Evolutionary conservation across 2,888 invertebrate species (phyloP).

Genomic region (Melinopterus prodromus): DNA sequence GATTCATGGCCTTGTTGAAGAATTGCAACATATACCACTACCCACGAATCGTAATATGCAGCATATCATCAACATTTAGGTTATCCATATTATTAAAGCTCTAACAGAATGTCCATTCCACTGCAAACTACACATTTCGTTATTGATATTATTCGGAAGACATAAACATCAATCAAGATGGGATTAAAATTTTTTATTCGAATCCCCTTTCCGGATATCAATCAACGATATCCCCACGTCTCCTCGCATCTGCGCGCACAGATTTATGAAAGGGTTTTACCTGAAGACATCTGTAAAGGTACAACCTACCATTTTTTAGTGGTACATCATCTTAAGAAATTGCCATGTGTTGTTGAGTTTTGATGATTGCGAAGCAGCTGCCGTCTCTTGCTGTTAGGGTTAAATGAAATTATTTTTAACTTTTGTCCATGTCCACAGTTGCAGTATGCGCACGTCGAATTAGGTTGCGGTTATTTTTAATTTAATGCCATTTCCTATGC

Average conservation of each 20-base stretch:
- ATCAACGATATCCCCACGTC: background rate
- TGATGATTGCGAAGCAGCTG: background rate
- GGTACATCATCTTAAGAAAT: slow-evolving; percentile 4
- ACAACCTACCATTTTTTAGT: background rate
- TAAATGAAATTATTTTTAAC: background rate
- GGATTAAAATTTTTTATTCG: no score
- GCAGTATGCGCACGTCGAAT: background rate
- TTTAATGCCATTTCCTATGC: slow-evolving; percentile 4
- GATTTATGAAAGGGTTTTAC: slow-evolving; percentile 4
- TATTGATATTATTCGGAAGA: no score
- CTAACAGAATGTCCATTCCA: no score
- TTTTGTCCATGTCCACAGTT: background rate
- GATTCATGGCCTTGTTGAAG: no score
- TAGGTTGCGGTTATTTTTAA: background rate
- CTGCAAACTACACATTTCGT: no score
- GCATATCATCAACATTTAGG: no score
- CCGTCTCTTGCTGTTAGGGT: background rate
- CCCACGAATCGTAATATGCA: no score
- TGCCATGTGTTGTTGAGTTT: background rate
- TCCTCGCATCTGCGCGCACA: background rate
- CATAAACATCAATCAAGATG: no score
- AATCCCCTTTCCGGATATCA: background rate
- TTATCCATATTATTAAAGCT: no score
- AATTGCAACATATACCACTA: no score
- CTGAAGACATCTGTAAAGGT: background rate